Percentiles rank a stretch among this genome's conserved stretches.
These are phyloP conservation scores for Mus spretus DNA, from an alignment of 2,797 vertebrate species.

Conservation along the genomic window DNA sequence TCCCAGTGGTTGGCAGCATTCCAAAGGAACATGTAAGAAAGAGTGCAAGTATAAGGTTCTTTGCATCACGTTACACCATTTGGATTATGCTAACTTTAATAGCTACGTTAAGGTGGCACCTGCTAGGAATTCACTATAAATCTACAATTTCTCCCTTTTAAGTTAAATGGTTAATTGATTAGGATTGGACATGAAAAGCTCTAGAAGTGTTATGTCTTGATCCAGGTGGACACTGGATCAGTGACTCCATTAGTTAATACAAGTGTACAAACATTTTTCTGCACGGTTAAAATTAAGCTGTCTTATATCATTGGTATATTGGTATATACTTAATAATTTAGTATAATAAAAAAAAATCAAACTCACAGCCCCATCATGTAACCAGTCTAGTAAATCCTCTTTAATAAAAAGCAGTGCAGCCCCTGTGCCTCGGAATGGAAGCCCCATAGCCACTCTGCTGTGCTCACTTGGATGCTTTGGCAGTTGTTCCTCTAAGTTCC, in stretches of 20 bases:
- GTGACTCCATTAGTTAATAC: neutral
- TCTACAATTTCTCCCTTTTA: neutral
- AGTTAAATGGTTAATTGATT: constrained; percentile 47
- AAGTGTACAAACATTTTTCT: neutral
- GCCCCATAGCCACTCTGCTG: neutral
- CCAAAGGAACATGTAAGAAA: constrained; percentile 31
- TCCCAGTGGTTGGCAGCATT: neutral
- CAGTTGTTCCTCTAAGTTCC: neutral
- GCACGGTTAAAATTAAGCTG: constrained; percentile 60
- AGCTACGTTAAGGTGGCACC: neutral
- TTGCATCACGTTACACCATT: neutral
- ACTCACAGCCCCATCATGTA: neutral
- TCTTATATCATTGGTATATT: neutral
- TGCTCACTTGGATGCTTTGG: neutral
- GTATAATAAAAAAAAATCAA: neutral
- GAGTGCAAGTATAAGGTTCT: neutral
- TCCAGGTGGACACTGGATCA: neutral
- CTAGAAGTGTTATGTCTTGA: neutral
- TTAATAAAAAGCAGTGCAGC: neutral
- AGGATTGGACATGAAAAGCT: neutral
- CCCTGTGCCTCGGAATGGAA: neutral
- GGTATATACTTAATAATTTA: neutral
- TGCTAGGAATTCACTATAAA: constrained; percentile 46
- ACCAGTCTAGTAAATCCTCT: neutral
- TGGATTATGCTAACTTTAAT: neutral